A percentile compares a stretch with the other conserved stretches of the same genome.
Evolutionary conservation across 2,888 invertebrate genomes (phyloP).

Genomic region (Rotaria macrura): DNA sequence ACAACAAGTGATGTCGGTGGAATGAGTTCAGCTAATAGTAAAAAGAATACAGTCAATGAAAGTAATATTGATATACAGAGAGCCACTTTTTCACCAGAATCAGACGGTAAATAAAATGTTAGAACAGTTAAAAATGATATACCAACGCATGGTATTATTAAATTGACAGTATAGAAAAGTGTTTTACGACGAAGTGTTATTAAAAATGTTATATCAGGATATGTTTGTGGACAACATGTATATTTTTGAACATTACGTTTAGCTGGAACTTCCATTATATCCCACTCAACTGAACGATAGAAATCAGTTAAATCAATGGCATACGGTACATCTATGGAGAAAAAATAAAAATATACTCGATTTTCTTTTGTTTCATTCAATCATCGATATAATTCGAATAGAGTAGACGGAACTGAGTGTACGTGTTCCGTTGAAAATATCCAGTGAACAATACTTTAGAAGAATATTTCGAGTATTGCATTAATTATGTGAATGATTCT

Average conservation of each 20-base stretch:
- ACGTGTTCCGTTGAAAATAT: too few relatives aligned
- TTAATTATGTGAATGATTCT: too few relatives aligned
- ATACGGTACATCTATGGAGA: not conserved
- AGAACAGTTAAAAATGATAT: constrained; percentile 88
- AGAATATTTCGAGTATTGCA: too few relatives aligned
- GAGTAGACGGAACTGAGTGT: too few relatives aligned
- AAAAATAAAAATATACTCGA: not conserved
- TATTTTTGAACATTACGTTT: constrained; percentile 53
- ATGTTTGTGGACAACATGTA: constrained; percentile 48
- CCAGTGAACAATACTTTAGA: too few relatives aligned
- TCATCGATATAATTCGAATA: too few relatives aligned
- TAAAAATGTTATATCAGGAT: constrained; percentile 50
- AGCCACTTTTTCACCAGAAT: constrained; percentile 94
- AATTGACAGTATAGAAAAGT: constrained; percentile 86
- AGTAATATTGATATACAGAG: constrained; percentile 89
- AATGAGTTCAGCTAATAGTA: constrained; percentile 92
- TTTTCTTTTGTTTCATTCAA: too few relatives aligned
- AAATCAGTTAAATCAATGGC: constrained; percentile 46
- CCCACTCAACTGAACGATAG: constrained; percentile 48
- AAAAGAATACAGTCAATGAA: constrained; percentile 96
- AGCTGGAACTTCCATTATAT: constrained; percentile 57
- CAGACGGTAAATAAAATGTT: constrained; percentile 91
- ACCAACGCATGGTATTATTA: constrained; percentile 88
- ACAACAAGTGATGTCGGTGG: constrained; percentile 94
- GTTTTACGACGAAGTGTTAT: constrained; percentile 54